Percentiles rank a stretch among this genome's conserved stretches.
phyloP scores from a whole-genome alignment of 2,888 invertebrate species.

The Gastracanthus pulcherrimus region DNA sequence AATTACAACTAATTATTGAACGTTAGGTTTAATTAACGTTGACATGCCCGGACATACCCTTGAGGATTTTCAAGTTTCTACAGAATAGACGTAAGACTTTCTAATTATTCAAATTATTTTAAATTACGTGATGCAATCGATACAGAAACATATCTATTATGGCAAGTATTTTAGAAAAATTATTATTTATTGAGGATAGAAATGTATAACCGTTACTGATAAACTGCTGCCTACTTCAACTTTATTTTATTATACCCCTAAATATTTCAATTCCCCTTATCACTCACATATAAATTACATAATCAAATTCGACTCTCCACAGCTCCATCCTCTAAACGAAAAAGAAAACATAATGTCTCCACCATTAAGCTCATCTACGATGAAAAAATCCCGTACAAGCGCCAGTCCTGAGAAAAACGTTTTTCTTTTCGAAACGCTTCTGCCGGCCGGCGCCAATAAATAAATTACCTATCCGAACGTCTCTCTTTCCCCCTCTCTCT shows the following conservation, averaged over 20 bases:
- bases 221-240: too few species aligned
- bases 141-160: too few species aligned
- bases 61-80: too few species aligned
- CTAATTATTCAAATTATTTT: too few species aligned
- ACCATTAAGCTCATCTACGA: neutral
- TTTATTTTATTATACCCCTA: neutral
- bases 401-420: neutral
- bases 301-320: neutral
- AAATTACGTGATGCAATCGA: too few species aligned
- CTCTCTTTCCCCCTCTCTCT: neutral
- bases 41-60: too few species aligned
- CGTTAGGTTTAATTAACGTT: too few species aligned
- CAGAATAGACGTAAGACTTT: too few species aligned
- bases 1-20: too few species aligned
- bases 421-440: neutral
- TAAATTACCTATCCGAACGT: neutral
- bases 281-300: neutral
- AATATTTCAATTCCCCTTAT: neutral
- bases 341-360: neutral
- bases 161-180: neutral
- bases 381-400: neutral
- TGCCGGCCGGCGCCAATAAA: conserved; percentile 2
- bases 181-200: too few species aligned
- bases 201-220: too few species aligned
- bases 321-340: neutral